A percentile compares a stretch with the other conserved stretches of the same genome.
phyloP scores from a whole-genome alignment of 2,797 vertebrate genomes.

The Platyrinchus mystaceus region DNA sequence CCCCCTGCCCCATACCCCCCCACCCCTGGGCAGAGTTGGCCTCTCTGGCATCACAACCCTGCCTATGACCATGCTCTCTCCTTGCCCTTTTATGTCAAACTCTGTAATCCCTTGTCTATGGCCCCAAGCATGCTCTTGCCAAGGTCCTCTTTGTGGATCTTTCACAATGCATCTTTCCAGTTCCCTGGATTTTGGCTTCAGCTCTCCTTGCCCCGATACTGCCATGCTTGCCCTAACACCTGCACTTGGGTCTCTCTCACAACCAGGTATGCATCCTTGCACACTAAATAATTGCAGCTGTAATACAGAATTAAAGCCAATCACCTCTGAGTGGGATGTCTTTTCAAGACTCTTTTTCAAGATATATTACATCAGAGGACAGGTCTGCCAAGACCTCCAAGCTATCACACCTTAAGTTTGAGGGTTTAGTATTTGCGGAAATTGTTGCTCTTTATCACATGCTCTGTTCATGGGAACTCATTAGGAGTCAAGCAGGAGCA shows the following conservation, averaged over 20 bases:
- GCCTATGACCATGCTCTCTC: accelerated
- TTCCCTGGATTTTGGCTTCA: not conserved
- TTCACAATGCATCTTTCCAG: accelerated
- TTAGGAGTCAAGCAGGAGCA: not conserved
- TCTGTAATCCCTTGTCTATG: not conserved
- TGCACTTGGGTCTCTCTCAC: not conserved
- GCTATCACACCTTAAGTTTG: accelerated
- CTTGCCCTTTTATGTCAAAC: not conserved
- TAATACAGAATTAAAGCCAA: not conserved
- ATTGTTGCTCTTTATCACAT: not conserved
- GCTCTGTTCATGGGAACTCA: not conserved
- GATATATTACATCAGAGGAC: not conserved
- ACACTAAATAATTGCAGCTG: not conserved
- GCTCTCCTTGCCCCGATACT: accelerated
- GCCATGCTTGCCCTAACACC: not conserved
- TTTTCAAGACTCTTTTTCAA: not conserved
- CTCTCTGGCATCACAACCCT: not conserved
- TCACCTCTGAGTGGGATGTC: not conserved
- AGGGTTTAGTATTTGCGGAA: not conserved
- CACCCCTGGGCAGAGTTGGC: not conserved
- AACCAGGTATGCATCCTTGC: not conserved
- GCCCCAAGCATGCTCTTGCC: not conserved
- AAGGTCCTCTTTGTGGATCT: not conserved
- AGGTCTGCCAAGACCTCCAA: not conserved
- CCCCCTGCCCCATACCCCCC: accelerated